Conservation (phyloP, 2,113 vertebrate genomes). For the Dendrocopos noguchii region DNA sequence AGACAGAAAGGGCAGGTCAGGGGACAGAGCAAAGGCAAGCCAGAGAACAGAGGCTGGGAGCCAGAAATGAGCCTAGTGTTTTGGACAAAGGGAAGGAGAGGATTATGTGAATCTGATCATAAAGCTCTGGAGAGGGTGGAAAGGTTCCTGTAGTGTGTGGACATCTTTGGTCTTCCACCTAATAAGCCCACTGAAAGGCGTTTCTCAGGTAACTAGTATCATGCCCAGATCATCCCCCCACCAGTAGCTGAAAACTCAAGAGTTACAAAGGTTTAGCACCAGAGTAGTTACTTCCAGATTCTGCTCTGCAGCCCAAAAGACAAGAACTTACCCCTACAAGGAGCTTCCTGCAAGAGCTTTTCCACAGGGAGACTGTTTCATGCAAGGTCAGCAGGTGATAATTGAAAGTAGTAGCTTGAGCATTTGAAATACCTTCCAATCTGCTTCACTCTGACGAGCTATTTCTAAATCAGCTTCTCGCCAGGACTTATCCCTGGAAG, state of each 20-base stretch:
- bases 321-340: neutral
- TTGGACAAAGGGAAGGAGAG: neutral
- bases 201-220: neutral
- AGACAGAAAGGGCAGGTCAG: neutral
- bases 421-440: neutral
- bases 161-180: neutral
- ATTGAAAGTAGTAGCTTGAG: neutral
- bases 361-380: neutral
- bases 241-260: neutral
- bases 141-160: neutral
- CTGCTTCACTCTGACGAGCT: neutral
- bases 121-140: neutral
- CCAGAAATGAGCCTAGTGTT: neutral
- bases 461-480: neutral
- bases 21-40: neutral
- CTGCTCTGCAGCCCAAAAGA: neutral
- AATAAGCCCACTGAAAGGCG: neutral
- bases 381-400: neutral
- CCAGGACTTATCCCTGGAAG: neutral
- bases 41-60: neutral
- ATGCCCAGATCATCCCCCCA: accelerated
- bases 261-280: neutral
- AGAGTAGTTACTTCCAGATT: accelerated
- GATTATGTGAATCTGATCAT: neutral
- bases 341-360: neutral